phyloP scores from a whole-genome alignment of 2,888 invertebrate genomes.

The Drosophila macrothrix region DNA sequence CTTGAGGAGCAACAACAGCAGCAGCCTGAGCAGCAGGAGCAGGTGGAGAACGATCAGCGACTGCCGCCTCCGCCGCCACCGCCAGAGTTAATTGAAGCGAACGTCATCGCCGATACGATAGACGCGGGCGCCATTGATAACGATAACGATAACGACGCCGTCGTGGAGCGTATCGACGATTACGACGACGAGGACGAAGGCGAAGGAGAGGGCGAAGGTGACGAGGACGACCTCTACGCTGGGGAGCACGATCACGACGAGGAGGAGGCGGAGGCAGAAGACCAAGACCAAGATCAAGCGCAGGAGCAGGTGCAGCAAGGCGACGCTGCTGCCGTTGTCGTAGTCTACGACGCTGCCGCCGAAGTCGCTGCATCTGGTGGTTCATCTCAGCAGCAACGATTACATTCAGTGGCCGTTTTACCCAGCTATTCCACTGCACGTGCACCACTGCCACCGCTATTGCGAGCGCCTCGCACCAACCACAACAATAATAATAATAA shows the following conservation, averaged over 20 bases:
- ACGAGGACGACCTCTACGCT: constrained; percentile 51
- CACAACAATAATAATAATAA: constrained; percentile 32
- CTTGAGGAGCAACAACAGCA: constrained; percentile 26
- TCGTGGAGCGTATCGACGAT: constrained; percentile 77
- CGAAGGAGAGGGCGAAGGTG: constrained; percentile 61
- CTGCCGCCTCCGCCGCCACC: constrained; percentile 20
- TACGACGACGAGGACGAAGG: constrained; percentile 70
- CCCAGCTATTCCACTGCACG: constrained; percentile 61
- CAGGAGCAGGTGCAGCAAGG: constrained; percentile 13
- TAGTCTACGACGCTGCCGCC: constrained; percentile 8
- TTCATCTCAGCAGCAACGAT: constrained; percentile 35
- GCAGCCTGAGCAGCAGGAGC: constrained; percentile 24
- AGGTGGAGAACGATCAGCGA: constrained; percentile 18
- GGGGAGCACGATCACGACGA: constrained; percentile 7
- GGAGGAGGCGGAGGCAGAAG: constrained; percentile 28
- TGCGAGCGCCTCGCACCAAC: constrained; percentile 56
- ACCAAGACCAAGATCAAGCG: constrained; percentile 8
- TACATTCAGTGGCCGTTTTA: constrained; percentile 69
- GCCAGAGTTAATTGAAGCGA: constrained; percentile 51
- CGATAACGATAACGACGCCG: constrained; percentile 57
- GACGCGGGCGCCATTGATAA: constrained; percentile 66
- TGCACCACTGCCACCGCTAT: constrained; percentile 60
- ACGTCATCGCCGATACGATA: constrained; percentile 70
- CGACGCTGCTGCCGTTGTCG: constrained; percentile 21
- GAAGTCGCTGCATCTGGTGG: constrained; percentile 24